Conservation (phyloP, 2,113 vertebrate species). For the Nerophis lumbriciformis region DNA sequence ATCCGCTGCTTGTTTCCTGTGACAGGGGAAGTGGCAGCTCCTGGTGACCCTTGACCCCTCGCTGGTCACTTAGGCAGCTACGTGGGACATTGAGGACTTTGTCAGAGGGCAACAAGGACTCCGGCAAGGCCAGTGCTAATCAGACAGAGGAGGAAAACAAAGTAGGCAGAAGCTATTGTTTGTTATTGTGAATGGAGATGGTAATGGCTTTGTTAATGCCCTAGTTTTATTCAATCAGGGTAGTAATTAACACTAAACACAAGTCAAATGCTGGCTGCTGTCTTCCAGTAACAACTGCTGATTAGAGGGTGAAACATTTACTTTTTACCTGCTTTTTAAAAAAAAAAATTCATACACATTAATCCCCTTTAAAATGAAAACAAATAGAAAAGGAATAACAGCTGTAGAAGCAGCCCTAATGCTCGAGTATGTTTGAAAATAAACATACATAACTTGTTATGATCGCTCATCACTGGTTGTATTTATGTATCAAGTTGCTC, state of each 20-base stretch:
- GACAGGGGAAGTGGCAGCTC: conserved; percentile 73
- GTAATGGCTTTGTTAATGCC: conserved; percentile 4
- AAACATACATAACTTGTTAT: no score
- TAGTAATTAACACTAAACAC: conserved; percentile 14
- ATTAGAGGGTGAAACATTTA: background rate
- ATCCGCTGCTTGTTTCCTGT: conserved; percentile 64
- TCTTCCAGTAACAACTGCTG: background rate
- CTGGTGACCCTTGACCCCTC: conserved; percentile 57
- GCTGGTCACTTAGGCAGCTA: conserved; percentile 77
- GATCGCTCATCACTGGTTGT: no score
- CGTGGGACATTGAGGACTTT: conserved; percentile 62
- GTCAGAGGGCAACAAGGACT: conserved; percentile 61
- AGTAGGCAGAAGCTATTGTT: conserved; percentile 49
- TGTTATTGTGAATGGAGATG: conserved; percentile 38
- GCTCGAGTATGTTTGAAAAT: no score
- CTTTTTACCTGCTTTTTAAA: background rate
- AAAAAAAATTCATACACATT: background rate
- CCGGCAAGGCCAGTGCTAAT: conserved; percentile 44
- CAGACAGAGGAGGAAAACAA: conserved; percentile 41
- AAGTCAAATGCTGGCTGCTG: conserved; percentile 1
- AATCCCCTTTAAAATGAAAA: background rate
- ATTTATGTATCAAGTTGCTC: no score
- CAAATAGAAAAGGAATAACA: background rate
- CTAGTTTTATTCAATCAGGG: conserved; percentile 6
- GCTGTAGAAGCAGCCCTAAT: background rate